Percentiles rank a stretch among this genome's conserved stretches.
phyloP scores from a whole-genome alignment of 2,888 invertebrate species.

The Noctua fimbriata region DNA sequence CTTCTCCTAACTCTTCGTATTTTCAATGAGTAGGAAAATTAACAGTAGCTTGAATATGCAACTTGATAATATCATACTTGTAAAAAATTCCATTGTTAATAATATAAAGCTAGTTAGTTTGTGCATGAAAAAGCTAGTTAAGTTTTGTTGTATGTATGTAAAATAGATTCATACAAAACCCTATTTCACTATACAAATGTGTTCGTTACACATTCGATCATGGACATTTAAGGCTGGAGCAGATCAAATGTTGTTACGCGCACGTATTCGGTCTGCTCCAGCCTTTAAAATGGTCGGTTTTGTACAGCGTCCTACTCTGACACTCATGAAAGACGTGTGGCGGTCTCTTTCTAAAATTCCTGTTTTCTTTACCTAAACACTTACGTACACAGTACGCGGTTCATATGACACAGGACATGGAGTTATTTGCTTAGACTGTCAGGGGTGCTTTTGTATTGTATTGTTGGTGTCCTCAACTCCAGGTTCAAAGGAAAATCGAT shows the following conservation, averaged over 20 bases:
- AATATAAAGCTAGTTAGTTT: conserved; percentile 6
- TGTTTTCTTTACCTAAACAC: too few species aligned
- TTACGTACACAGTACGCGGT: background rate
- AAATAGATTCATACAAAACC: conserved; percentile 23
- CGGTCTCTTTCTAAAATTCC: too few species aligned
- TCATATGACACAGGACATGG: background rate
- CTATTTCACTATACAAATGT: conserved; percentile 2
- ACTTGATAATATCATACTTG: conserved; percentile 17
- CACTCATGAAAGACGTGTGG: too few species aligned
- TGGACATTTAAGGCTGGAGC: background rate
- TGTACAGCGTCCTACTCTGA: too few species aligned
- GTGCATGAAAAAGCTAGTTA: conserved; percentile 30
- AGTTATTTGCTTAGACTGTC: background rate
- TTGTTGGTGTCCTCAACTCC: too few species aligned
- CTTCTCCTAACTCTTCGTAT: conserved; percentile 26
- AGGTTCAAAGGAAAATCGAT: too few species aligned
- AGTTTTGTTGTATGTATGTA: conserved; percentile 26
- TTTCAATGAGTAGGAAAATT: conserved; percentile 20
- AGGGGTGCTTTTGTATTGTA: background rate
- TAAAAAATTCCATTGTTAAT: conserved; percentile 7
- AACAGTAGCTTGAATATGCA: conserved; percentile 1
- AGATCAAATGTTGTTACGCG: background rate
- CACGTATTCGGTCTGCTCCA: background rate
- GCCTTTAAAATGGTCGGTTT: background rate
- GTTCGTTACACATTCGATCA: background rate